phyloP scores from a whole-genome alignment of 2,888 invertebrate genomes.

The Acanthosepion esculentum region DNA sequence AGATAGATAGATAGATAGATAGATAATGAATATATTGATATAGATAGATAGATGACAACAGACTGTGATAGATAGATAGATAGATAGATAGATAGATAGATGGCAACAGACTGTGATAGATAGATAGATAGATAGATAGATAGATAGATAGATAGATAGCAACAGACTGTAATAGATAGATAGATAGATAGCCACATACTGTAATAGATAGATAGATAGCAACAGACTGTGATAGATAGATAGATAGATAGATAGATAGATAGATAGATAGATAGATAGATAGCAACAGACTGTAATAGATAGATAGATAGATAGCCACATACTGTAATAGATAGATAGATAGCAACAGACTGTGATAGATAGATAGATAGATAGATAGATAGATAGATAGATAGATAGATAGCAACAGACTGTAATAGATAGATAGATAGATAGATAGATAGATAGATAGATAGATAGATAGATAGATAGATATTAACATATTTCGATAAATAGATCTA shows the following conservation, averaged over 20 bases:
- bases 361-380: background rate
- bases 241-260: background rate
- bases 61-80: background rate
- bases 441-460: background rate
- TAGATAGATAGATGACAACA: no score
- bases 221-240: no score
- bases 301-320: background rate
- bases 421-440: background rate
- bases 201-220: no score
- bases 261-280: background rate
- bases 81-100: background rate
- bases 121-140: background rate
- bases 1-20: no score
- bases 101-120: background rate
- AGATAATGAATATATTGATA: no score
- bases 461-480: background rate
- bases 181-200: background rate
- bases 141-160: background rate
- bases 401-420: no score
- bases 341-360: no score
- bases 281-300: no score
- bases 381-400: background rate
- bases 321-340: background rate
- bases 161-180: no score
- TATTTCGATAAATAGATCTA: no score